Evolutionary conservation across 2,888 invertebrate species (phyloP).

Genomic region (Ophion costatus): DNA sequence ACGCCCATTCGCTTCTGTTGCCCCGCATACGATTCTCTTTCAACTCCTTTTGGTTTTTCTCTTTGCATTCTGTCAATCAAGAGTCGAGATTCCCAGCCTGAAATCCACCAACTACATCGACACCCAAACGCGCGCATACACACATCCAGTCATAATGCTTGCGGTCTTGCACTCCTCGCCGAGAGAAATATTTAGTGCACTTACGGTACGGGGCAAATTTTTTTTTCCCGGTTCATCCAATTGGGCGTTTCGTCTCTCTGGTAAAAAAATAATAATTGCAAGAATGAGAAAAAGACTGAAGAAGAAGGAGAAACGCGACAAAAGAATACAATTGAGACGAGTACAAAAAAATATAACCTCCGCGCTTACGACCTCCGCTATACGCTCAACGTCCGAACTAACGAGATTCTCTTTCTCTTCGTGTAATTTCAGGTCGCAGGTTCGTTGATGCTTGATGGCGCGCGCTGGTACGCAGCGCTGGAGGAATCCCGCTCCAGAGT

Average conservation of each 20-base stretch:
- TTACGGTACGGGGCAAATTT: too few species aligned
- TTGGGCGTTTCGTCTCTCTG: not conserved
- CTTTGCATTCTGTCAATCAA: slow-evolving; percentile 61
- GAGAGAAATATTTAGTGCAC: not conserved
- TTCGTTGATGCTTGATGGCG: slow-evolving; percentile 88
- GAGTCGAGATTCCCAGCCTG: slow-evolving; percentile 53
- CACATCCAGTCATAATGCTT: not conserved
- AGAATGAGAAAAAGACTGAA: not conserved
- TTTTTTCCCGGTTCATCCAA: not conserved
- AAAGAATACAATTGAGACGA: not conserved
- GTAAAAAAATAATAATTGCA: not conserved
- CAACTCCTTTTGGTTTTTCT: slow-evolving; percentile 7
- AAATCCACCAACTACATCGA: slow-evolving; percentile 21
- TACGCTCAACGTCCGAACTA: not conserved
- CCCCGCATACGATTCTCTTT: slow-evolving; percentile 32
- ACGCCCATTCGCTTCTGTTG: slow-evolving; percentile 14
- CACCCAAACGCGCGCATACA: not conserved
- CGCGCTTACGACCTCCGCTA: not conserved
- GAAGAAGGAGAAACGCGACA: not conserved
- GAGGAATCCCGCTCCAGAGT: slow-evolving; percentile 91
- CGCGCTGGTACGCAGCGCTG: slow-evolving; percentile 91
- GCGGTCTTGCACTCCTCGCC: not conserved
- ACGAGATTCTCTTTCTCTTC: slow-evolving; percentile 27
- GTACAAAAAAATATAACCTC: not conserved
- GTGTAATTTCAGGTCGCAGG: slow-evolving; percentile 83